Evolutionary conservation across 2,888 invertebrate species (phyloP).

Genomic region (Pterostichus niger): DNA sequence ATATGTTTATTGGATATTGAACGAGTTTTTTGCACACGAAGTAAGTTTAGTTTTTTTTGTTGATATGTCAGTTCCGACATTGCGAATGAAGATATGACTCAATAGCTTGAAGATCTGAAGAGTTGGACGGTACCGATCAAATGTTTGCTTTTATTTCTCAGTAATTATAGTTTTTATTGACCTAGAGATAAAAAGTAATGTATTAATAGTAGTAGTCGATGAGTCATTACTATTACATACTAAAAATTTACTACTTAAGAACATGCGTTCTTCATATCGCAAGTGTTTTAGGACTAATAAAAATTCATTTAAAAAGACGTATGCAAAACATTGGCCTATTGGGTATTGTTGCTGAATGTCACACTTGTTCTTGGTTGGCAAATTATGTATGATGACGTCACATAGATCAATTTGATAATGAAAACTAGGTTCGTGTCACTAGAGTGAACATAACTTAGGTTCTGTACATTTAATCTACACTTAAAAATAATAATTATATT

Average conservation of each 20-base stretch:
- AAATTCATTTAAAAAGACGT: too few relatives aligned
- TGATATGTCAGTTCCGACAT: conserved; percentile 42
- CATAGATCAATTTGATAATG: too few relatives aligned
- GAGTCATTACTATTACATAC: conserved; percentile 33
- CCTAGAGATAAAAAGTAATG: conserved; percentile 16
- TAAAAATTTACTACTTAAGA: conserved; percentile 29
- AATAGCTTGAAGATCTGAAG: conserved; percentile 26
- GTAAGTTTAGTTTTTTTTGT: conserved; percentile 40
- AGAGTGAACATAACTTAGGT: too few relatives aligned
- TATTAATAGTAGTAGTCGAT: neutral
- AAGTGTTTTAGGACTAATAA: too few relatives aligned
- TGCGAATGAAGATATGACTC: conserved; percentile 44
- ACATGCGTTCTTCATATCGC: too few relatives aligned
- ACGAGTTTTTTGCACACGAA: conserved; percentile 34
- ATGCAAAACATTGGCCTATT: too few relatives aligned
- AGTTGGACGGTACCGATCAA: conserved; percentile 19
- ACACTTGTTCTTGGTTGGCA: too few relatives aligned
- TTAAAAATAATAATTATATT: too few relatives aligned
- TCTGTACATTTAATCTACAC: too few relatives aligned
- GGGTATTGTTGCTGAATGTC: too few relatives aligned
- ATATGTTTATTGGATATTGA: conserved; percentile 50
- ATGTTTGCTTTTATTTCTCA: conserved; percentile 29
- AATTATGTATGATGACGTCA: too few relatives aligned
- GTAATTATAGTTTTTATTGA: conserved; percentile 44
- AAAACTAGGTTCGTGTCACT: too few relatives aligned